Conservation (phyloP, 2,888 invertebrate genomes). For the Elgonia sp. region DNA sequence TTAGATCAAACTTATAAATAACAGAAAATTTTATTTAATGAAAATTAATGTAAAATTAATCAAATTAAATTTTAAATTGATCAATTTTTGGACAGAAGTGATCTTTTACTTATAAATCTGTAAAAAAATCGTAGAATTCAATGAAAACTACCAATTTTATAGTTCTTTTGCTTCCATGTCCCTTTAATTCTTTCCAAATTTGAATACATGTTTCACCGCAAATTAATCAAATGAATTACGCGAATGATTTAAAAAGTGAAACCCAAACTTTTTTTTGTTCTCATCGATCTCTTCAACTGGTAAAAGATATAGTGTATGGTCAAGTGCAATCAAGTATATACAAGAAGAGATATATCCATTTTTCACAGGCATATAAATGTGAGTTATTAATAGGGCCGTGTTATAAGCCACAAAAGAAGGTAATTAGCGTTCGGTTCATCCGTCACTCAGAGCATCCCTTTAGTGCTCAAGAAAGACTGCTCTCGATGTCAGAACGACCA, state of each 20-base stretch:
- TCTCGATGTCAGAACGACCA: slow-evolving; percentile 76
- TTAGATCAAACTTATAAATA: too few species aligned
- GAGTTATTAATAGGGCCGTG: slow-evolving; percentile 85
- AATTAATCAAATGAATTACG: slow-evolving; percentile 14
- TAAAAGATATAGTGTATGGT: slow-evolving; percentile 54
- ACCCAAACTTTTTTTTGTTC: slow-evolving; percentile 40
- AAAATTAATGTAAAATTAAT: too few species aligned
- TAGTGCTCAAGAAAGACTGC: slow-evolving; percentile 65
- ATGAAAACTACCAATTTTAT: too few species aligned
- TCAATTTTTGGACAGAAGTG: too few species aligned
- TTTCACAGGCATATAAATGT: slow-evolving; percentile 85
- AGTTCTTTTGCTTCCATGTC: too few species aligned
- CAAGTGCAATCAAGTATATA: slow-evolving; percentile 71
- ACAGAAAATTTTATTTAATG: too few species aligned
- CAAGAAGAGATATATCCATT: slow-evolving; percentile 82
- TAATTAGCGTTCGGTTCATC: slow-evolving; percentile 86
- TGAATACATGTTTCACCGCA: too few species aligned
- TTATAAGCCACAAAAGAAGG: slow-evolving; percentile 84
- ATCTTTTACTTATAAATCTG: too few species aligned
- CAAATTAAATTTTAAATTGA: too few species aligned
- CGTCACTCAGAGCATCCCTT: slow-evolving; percentile 83
- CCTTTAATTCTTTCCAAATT: too few species aligned
- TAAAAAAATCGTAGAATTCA: too few species aligned
- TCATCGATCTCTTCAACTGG: slow-evolving; percentile 48
- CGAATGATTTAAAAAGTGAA: slow-evolving; percentile 61